phyloP scores from a whole-genome alignment of 2,797 vertebrate species.

The Eulemur rubriventer region DNA sequence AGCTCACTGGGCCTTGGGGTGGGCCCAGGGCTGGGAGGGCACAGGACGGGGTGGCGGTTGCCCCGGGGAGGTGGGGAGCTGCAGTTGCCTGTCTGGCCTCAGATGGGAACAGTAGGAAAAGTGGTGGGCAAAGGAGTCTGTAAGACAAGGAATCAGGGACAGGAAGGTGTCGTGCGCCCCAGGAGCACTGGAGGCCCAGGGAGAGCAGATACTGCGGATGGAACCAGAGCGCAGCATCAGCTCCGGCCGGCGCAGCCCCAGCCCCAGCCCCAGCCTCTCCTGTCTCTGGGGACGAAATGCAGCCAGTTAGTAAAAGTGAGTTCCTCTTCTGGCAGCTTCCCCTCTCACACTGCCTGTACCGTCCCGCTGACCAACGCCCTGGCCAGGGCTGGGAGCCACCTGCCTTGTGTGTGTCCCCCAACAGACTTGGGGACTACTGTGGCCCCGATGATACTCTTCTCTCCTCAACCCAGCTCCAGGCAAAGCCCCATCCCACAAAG shows the following conservation, averaged over 20 bases:
- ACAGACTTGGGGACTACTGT: neutral
- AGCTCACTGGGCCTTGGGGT: neutral
- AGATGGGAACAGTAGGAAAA: neutral
- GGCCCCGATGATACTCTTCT: neutral
- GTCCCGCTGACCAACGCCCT: neutral
- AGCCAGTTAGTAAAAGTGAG: neutral
- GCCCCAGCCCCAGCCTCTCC: neutral
- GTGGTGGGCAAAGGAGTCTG: no score
- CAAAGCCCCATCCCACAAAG: neutral
- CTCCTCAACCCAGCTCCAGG: neutral
- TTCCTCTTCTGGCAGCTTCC: slow-evolving; percentile 64
- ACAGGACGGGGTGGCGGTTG: neutral
- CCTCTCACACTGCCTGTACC: neutral
- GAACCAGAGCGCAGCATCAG: no score
- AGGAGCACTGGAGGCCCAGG: neutral
- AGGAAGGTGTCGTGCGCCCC: accelerated
- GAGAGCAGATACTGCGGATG: neutral
- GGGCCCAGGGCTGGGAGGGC: neutral
- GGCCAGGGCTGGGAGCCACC: neutral
- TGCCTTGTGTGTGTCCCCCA: neutral
- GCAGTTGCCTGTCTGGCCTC: neutral
- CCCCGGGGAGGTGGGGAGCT: neutral
- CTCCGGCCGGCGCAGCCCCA: accelerated
- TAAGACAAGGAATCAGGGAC: neutral
- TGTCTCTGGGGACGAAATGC: neutral